phyloP scores from a whole-genome alignment of 2,888 invertebrate genomes.

The Kryphioiulus occultus region DNA sequence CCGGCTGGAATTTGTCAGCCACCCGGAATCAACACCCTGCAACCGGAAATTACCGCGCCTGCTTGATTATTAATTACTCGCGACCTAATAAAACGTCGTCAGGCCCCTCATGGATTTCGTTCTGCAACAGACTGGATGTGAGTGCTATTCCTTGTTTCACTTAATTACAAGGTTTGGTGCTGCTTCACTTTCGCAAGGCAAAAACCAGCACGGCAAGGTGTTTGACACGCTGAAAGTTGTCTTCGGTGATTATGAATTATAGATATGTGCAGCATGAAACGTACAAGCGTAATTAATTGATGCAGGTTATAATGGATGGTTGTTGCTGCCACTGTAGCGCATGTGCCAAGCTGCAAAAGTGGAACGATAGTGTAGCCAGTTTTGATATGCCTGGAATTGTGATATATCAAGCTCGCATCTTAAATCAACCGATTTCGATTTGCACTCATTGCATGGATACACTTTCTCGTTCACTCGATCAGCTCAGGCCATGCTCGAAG shows the following conservation, averaged over 20 bases:
- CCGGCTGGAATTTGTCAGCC: background rate
- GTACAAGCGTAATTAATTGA: constrained; percentile 28
- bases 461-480: too few species aligned
- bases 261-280: constrained; percentile 20
- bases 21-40: background rate
- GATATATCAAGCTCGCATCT: too few species aligned
- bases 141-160: constrained; percentile 28
- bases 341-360: background rate
- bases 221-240: constrained; percentile 15
- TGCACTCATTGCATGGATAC: too few species aligned
- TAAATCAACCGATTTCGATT: too few species aligned
- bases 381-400: background rate
- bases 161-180: background rate
- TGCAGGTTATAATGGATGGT: background rate
- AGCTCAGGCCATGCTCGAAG: too few species aligned
- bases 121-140: constrained; percentile 3
- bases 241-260: constrained; percentile 31
- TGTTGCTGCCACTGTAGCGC: background rate
- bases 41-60: constrained; percentile 29
- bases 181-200: background rate
- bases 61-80: constrained; percentile 35
- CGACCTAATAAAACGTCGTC: constrained; percentile 30
- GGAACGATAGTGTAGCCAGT: background rate
- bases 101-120: constrained; percentile 1
- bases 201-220: constrained; percentile 15